Percentiles rank a stretch among this genome's conserved stretches.
Conservation (phyloP, 2,888 invertebrate genomes). For the Plebejus melissa region DNA sequence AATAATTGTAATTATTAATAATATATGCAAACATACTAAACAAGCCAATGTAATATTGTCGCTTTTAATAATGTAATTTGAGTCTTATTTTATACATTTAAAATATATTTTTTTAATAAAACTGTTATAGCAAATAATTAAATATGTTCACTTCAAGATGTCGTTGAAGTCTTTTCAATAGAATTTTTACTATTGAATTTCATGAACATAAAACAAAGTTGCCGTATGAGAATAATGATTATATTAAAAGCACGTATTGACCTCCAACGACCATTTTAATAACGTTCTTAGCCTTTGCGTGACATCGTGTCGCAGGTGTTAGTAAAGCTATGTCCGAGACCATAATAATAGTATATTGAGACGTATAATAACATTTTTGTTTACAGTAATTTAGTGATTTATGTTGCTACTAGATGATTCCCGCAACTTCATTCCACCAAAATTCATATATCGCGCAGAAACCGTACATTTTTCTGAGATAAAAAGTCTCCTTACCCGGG, state of each 20-base stretch:
- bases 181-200: not conserved
- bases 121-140: too few species aligned
- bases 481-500: too few species aligned
- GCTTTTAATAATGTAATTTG: too few species aligned
- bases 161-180: slow-evolving; percentile 8
- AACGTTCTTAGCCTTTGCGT: slow-evolving; percentile 18
- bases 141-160: not conserved
- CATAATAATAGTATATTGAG: not conserved
- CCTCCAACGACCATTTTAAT: slow-evolving; percentile 8
- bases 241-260: slow-evolving; percentile 17
- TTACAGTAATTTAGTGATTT: not conserved
- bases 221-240: slow-evolving; percentile 1
- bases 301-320: slow-evolving; percentile 6
- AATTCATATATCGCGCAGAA: too few species aligned
- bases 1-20: not conserved
- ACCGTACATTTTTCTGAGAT: too few species aligned
- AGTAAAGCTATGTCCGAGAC: not conserved
- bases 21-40: not conserved
- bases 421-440: too few species aligned
- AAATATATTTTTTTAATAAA: too few species aligned
- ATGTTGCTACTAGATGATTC: not conserved
- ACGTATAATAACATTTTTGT: not conserved
- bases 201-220: not conserved
- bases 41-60: too few species aligned
- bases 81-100: too few species aligned